phyloP scores from a whole-genome alignment of 1,140 invertebrate species.

The Pseudomyrmex pallidus region DNA sequence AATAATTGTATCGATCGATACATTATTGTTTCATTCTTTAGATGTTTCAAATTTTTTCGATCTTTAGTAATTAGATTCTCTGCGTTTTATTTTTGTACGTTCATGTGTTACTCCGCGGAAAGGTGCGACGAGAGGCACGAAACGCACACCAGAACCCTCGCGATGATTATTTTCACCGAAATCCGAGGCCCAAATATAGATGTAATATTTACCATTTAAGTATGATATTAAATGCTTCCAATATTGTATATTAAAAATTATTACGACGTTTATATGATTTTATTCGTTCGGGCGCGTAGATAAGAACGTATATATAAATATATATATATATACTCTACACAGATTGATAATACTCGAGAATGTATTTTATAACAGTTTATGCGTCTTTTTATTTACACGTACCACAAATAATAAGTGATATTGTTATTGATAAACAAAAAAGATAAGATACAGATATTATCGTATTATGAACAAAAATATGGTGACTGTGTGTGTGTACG shows the following conservation, averaged over 20 bases:
- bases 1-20: not conserved
- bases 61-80: not conserved
- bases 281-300: conserved; percentile 79
- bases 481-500: conserved; percentile 1
- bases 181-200: conserved; percentile 70
- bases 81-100: not conserved
- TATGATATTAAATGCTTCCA: conserved; percentile 84
- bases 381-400: conserved; percentile 84
- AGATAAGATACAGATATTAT: conserved; percentile 67
- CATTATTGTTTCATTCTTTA: no score
- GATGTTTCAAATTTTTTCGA: no score
- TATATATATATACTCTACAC: conserved; percentile 73
- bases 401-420: conserved; percentile 85
- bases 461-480: conserved; percentile 50
- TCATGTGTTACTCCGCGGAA: not conserved
- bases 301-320: conserved; percentile 71
- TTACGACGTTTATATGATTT: conserved; percentile 83
- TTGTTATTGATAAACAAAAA: conserved; percentile 82
- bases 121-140: conserved; percentile 36
- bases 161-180: conserved; percentile 73
- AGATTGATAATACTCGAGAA: conserved; percentile 85
- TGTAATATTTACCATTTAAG: conserved; percentile 62
- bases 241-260: conserved; percentile 80
- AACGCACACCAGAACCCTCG: conserved; percentile 64
- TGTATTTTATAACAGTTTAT: conserved; percentile 86